Evolutionary conservation across 2,888 invertebrate species (phyloP).

Genomic region (Cistogaster globosa): DNA sequence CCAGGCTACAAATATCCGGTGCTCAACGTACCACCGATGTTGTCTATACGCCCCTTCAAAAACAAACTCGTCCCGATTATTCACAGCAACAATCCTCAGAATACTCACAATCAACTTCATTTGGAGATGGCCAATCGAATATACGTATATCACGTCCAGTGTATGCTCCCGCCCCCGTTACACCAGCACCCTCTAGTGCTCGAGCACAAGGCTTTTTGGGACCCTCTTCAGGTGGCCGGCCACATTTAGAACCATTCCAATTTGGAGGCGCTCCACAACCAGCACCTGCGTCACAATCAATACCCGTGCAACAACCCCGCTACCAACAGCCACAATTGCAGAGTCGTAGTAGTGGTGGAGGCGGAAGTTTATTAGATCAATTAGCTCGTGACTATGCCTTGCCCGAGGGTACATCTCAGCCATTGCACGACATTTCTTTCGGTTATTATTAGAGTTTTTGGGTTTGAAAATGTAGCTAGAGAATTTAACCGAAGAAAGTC

Average conservation of each 20-base stretch:
- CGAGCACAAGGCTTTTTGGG: constrained; percentile 80
- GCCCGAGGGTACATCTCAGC: constrained; percentile 87
- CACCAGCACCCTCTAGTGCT: constrained; percentile 78
- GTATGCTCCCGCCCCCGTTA: constrained; percentile 79
- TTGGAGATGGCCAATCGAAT: constrained; percentile 80
- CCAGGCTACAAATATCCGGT: constrained; percentile 80
- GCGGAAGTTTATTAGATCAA: constrained; percentile 88
- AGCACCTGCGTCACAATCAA: constrained; percentile 74
- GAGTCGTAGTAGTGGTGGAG: constrained; percentile 80
- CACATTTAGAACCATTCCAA: constrained; percentile 77
- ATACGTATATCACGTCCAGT: constrained; percentile 81
- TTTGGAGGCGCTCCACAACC: constrained; percentile 75
- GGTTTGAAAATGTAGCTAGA: background rate
- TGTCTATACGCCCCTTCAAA: constrained; percentile 80
- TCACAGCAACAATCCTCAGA: constrained; percentile 75
- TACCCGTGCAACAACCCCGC: constrained; percentile 75
- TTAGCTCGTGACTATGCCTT: constrained; percentile 91
- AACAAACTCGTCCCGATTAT: constrained; percentile 81
- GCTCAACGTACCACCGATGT: constrained; percentile 81
- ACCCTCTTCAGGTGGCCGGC: constrained; percentile 80
- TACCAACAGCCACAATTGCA: constrained; percentile 75
- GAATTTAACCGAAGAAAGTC: constrained; percentile 53
- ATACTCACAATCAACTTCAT: constrained; percentile 73
- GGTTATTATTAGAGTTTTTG: constrained; percentile 87
- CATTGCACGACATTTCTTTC: constrained; percentile 92